These are phyloP conservation scores for Acanthaster planci DNA, from an alignment of 35 echinoderm and acorn worm genomes.

Conservation along the genomic window DNA sequence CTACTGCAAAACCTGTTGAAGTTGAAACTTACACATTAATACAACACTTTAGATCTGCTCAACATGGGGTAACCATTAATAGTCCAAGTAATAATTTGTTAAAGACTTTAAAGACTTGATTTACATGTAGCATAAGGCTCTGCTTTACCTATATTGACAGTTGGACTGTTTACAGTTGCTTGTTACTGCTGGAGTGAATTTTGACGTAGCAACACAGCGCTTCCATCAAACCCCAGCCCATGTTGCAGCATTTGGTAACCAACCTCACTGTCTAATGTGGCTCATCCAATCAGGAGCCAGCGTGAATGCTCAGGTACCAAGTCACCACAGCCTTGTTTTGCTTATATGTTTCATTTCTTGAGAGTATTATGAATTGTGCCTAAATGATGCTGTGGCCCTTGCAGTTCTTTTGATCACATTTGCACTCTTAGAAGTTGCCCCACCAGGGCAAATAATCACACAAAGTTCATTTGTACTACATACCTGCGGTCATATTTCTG, in stretches of 20 bases:
- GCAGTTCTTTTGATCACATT: too few relatives aligned
- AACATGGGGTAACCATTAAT: too few relatives aligned
- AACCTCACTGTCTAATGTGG: slow-evolving; percentile 65
- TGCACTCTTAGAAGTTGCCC: too few relatives aligned
- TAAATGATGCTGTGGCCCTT: too few relatives aligned
- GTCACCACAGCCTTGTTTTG: neutral
- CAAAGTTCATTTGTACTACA: too few relatives aligned
- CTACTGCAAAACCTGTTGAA: too few relatives aligned
- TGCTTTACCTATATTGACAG: slow-evolving; percentile 48
- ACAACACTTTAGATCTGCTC: too few relatives aligned
- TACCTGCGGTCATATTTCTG: too few relatives aligned
- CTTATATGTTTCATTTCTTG: neutral
- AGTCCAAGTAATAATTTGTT: too few relatives aligned
- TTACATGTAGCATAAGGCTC: neutral
- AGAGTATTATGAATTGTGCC: too few relatives aligned
- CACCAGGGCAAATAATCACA: too few relatives aligned
- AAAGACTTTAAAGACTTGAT: neutral
- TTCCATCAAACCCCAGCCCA: slow-evolving; percentile 80
- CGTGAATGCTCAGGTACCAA: slow-evolving; percentile 65
- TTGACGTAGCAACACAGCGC: slow-evolving; percentile 73
- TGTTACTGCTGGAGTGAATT: slow-evolving; percentile 57
- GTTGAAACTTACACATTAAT: too few relatives aligned
- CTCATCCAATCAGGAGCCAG: slow-evolving; percentile 62
- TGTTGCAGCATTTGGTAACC: slow-evolving; percentile 67
- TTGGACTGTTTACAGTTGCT: slow-evolving; percentile 72